Base-by-base conservation (phyloP, 2,888 invertebrate genomes). In the Clepsis dumicolana region DNA sequence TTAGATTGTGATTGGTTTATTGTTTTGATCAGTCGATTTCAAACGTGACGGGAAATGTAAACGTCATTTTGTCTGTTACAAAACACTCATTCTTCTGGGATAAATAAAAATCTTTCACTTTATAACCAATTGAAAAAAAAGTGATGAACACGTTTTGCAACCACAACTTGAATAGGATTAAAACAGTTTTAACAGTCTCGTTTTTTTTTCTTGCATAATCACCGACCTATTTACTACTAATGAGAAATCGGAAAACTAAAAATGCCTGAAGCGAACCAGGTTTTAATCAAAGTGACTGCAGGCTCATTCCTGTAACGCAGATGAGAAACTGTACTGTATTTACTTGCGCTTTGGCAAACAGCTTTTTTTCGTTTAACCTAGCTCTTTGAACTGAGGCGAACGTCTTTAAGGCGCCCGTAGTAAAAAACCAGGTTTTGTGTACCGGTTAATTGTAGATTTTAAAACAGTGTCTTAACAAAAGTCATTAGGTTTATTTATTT, bases 221-320 rank as follows among this genome's bases (percentile, higher is more conserved):
- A 25, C 53, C 8, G 27, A 27, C 7, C 53, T 16, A 12, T 53
- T 29, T 53, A 4, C 5, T 5, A 14, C n/a, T 57, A 24, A 57
- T 38, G 35, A 57, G 21, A 57, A 65, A 65, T 53, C 32, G 16
- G 57, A 54, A 56, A 27, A 50, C 56, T 65, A 32, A 18, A 27
- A 52, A 35, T 35, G 27, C 52, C 52, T 59, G 52, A 65, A 60
- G 29, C 29, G 25, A 44, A 60, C 27, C 57, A 21, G 59, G 27
- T 24, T n/a, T 41, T 65, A 65, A 65, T 65, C 60, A 61, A 60
- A 65, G 24, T n/a, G 65, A 60, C 52, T 41, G 10, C 18, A 4
- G 56, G 14, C 24, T 25, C 32, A 16, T 59, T 50, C 24, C 24
- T 48, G 44, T 44, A 44, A 18, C 7, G 18, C 18, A 44, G n/a